Evolutionary conservation across 2,113 vertebrate genomes (phyloP).

Genomic region (Indicator indicator): DNA sequence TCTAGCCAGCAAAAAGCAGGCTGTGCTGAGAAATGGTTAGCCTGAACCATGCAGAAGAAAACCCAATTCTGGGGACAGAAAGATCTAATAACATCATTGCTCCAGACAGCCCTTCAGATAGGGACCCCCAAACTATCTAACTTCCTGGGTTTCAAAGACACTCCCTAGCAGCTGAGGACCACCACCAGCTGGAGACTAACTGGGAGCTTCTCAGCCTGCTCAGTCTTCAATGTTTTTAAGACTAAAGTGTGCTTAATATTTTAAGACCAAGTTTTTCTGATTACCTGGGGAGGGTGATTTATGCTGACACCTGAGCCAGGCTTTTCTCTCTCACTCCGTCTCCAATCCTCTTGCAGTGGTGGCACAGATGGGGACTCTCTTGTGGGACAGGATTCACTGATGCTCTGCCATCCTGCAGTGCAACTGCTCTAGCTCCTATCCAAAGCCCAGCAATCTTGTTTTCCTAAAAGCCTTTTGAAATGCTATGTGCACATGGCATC

Average conservation of each 20-base stretch:
- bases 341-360: not conserved
- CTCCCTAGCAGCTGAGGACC: not conserved
- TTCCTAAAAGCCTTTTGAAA: conserved; percentile 57
- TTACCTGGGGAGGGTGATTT: not conserved
- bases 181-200: not conserved
- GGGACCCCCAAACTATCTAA: not conserved
- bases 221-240: not conserved
- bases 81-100: not conserved
- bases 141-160: not conserved
- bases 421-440: conserved; percentile 27
- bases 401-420: conserved; percentile 23
- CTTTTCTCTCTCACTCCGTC: not conserved
- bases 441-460: conserved; percentile 42
- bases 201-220: not conserved
- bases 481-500: conserved; percentile 57
- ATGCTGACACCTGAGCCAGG: not conserved
- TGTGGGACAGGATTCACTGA: not conserved
- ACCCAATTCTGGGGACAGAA: not conserved
- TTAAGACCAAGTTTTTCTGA: not conserved
- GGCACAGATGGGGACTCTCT: conserved; percentile 21
- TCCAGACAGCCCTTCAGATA: not conserved
- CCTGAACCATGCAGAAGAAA: not conserved
- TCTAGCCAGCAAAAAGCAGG: fast-evolving
- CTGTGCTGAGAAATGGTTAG: not conserved
- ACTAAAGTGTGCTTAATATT: not conserved